A percentile compares a stretch with the other conserved stretches of the same genome.
phyloP scores from a whole-genome alignment of 2,888 invertebrate genomes.

The Lithophane semibrunnea region DNA sequence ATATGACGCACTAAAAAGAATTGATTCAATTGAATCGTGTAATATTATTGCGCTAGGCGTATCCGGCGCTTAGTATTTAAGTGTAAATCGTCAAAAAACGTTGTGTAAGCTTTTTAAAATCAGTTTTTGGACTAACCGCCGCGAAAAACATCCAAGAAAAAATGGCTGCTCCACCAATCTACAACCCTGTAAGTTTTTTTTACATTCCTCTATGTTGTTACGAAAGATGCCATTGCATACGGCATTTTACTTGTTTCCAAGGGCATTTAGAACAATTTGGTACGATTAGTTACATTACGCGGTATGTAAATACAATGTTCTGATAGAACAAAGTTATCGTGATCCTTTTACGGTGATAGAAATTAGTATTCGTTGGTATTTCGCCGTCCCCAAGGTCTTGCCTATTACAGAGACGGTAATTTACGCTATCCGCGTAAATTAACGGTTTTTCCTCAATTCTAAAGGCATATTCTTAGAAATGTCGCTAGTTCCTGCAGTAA shows the following conservation, averaged over 20 bases:
- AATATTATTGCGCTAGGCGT: constrained; percentile 75
- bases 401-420: constrained; percentile 36
- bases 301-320: constrained; percentile 72
- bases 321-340: constrained; percentile 59
- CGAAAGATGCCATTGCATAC: constrained; percentile 57
- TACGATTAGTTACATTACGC: constrained; percentile 69
- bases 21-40: constrained; percentile 74
- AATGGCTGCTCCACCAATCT: constrained; percentile 83
- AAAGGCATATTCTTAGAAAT: constrained; percentile 3
- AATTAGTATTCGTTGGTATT: constrained; percentile 37
- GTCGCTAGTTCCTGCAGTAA: background rate
- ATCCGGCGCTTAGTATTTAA: constrained; percentile 70
- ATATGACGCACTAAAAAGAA: constrained; percentile 81
- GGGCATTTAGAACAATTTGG: constrained; percentile 77
- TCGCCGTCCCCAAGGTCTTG: constrained; percentile 58
- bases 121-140: constrained; percentile 47
- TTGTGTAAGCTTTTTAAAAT: constrained; percentile 59
- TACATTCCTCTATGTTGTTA: constrained; percentile 42
- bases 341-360: constrained; percentile 53
- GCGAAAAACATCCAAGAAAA: constrained; percentile 57
- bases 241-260: constrained; percentile 73
- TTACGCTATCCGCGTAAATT: constrained; percentile 32
- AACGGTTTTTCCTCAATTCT: constrained; percentile 45
- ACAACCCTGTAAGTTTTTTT: constrained; percentile 83
- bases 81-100: constrained; percentile 66